Evolutionary conservation across 2,113 vertebrate genomes (phyloP).

Genomic region (Piaya cayana): DNA sequence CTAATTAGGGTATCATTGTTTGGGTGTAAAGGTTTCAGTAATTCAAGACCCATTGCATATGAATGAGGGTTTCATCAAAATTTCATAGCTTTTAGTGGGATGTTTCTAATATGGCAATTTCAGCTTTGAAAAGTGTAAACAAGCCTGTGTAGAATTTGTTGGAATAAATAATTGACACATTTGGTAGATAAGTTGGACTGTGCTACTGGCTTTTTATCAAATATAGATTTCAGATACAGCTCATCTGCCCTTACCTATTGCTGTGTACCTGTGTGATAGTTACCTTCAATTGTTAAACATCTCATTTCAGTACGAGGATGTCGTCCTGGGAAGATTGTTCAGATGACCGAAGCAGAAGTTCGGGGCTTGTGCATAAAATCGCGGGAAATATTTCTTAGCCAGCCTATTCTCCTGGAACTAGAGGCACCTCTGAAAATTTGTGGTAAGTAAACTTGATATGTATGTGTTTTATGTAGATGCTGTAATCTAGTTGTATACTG

Average conservation of each 20-base stretch:
- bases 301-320: constrained; percentile 89
- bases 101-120: not conserved
- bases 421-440: constrained; percentile 95
- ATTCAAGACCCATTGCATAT: not conserved
- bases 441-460: constrained; percentile 73
- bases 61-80: not conserved
- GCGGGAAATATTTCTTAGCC: constrained; percentile 95
- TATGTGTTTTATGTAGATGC: not conserved
- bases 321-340: constrained; percentile 93
- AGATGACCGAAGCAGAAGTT: constrained; percentile 96
- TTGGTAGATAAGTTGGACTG: not conserved
- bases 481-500: not conserved
- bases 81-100: not conserved
- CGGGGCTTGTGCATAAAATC: constrained; percentile 94
- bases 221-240: not conserved
- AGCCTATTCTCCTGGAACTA: constrained; percentile 93
- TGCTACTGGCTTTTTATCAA: not conserved
- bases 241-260: not conserved
- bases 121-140: not conserved
- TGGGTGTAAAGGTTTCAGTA: not conserved
- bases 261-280: not conserved
- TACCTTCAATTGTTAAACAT: not conserved
- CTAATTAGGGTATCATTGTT: not conserved
- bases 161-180: not conserved
- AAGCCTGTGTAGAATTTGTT: not conserved